Conservation (phyloP, 1,140 invertebrate genomes). For the Drosophila navojoa region DNA sequence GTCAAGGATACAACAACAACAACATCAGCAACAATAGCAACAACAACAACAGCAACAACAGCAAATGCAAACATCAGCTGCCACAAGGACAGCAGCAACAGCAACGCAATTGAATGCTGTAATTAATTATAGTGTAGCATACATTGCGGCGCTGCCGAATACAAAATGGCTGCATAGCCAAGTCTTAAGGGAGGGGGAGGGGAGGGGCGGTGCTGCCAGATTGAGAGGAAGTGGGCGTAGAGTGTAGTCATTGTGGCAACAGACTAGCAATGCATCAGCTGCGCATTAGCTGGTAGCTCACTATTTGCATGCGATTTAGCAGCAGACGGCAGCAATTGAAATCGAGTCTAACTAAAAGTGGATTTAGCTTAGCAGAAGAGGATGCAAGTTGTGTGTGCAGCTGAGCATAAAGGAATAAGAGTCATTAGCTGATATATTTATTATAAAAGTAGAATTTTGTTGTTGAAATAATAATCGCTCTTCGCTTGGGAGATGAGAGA, state of each 20-base stretch:
- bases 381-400: too few relatives aligned
- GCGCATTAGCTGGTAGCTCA: constrained; percentile 9
- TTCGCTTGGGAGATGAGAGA: too few relatives aligned
- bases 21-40: constrained; percentile 16
- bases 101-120: constrained; percentile 61
- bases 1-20: constrained; percentile 71
- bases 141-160: constrained; percentile 58
- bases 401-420: too few relatives aligned
- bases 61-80: constrained; percentile 11
- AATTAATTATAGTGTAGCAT: constrained; percentile 74
- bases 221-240: background rate
- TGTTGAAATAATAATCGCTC: too few relatives aligned
- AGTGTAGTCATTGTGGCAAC: background rate
- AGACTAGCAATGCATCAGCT: constrained; percentile 13
- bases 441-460: too few relatives aligned
- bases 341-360: background rate
- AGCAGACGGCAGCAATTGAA: background rate
- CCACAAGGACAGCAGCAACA: constrained; percentile 19
- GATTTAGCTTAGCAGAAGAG: background rate
- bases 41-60: background rate
- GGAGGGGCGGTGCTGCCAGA: background rate
- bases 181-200: constrained; percentile 14
- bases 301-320: constrained; percentile 11
- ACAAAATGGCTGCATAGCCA: constrained; percentile 70
- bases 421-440: too few relatives aligned